Evolutionary conservation across 2,113 vertebrate species (phyloP).

Genomic region (Camarhynchus parvulus): DNA sequence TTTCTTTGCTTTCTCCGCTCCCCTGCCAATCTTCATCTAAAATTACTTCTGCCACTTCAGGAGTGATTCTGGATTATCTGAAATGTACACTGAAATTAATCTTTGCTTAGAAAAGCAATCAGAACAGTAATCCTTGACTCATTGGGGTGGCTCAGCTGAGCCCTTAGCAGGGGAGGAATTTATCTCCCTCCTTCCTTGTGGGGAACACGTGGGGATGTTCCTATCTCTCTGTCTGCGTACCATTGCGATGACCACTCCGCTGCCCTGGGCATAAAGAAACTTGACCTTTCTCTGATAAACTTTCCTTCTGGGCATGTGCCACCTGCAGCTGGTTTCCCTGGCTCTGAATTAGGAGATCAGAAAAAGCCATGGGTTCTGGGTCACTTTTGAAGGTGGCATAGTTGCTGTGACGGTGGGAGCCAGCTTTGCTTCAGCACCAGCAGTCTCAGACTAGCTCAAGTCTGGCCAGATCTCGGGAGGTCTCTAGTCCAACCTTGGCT

Average conservation of each 20-base stretch:
- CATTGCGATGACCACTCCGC: not conserved
- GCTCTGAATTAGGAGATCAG: not conserved
- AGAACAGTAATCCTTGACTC: slow-evolving; percentile 62
- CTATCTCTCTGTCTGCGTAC: not conserved
- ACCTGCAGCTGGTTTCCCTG: not conserved
- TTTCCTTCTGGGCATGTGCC: not conserved
- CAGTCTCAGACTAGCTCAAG: not conserved
- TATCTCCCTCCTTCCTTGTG: slow-evolving; percentile 33
- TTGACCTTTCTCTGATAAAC: not conserved
- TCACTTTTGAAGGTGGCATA: not conserved
- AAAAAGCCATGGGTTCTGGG: not conserved
- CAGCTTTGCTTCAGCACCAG: not conserved
- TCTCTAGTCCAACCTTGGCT: not conserved
- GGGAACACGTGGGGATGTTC: not conserved
- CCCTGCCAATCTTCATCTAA: not conserved
- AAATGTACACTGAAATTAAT: slow-evolving; percentile 61
- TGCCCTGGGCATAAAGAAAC: not conserved
- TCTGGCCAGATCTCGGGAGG: not conserved
- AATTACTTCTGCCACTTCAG: slow-evolving; percentile 30
- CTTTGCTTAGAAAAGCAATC: slow-evolving; percentile 38
- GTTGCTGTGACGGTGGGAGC: not conserved
- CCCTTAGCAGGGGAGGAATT: not conserved
- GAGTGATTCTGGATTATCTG: slow-evolving; percentile 42
- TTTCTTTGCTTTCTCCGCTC: not conserved
- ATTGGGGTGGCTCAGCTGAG: slow-evolving; percentile 4